A percentile compares a stretch with the other conserved stretches of the same genome.
phyloP scores from a whole-genome alignment of 2,113 vertebrate genomes.

The Antigone vipio region DNA sequence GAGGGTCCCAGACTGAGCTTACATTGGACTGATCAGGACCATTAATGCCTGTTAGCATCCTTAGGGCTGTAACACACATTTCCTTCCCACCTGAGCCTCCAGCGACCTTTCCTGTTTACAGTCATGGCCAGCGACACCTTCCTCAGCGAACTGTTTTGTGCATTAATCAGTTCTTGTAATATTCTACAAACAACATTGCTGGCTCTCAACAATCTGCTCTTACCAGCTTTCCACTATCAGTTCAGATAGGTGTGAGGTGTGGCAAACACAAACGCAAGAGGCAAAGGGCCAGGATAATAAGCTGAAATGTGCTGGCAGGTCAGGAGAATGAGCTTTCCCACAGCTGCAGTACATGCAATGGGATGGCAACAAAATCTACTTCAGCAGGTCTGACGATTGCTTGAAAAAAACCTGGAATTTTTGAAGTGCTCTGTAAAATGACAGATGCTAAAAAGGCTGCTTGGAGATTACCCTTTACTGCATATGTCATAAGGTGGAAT shows the following conservation, averaged over 20 bases:
- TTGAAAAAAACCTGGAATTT: neutral
- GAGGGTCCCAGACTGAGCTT: neutral
- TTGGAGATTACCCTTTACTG: neutral
- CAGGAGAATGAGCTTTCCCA: neutral
- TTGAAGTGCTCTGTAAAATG: neutral
- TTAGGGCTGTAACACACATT: neutral
- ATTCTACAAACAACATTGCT: neutral
- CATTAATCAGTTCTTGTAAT: neutral
- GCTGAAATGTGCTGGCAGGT: neutral
- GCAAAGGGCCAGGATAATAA: neutral
- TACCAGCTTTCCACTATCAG: neutral
- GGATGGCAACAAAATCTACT: neutral
- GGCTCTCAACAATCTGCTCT: neutral
- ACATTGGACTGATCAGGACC: neutral
- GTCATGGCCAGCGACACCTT: neutral
- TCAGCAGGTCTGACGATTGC: neutral
- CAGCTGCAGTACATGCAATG: neutral
- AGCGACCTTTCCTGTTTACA: neutral
- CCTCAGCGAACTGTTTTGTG: neutral
- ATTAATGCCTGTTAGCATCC: rapidly evolving
- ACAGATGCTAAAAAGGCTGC: neutral
- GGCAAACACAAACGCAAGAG: neutral
- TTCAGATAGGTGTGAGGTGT: neutral
- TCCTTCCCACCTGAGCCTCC: neutral
- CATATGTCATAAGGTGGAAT: neutral